Evolutionary conservation across 2,113 vertebrate species (phyloP), one percentile per base, ranked within the genome.

Genomic region (Pterocles burchelli): DNA sequence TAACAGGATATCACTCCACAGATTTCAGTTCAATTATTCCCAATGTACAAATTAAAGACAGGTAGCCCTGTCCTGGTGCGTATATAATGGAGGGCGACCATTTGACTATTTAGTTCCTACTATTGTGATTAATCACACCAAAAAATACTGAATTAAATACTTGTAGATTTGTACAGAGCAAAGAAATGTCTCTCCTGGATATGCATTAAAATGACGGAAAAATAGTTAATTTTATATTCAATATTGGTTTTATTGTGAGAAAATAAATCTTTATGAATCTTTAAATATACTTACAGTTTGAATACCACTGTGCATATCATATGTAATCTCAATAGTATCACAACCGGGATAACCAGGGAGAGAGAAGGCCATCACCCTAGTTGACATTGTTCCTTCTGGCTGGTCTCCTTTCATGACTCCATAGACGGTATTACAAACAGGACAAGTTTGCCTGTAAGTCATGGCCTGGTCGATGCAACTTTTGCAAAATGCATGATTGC

Each of bases 261-360:
- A 45, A 72, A 87, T 94, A 61, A 9, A 31, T 15, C 8, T 84
- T 33, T 28, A 65, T 14, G n/a, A 57, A 62, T 54, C 38, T 88
- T 79, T 75, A 87, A 71, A 83, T 43, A 96, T 85, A 97, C 98
- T 98, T 96, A 98, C 98, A 54, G 95, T 97, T 94, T 98, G 98
- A 70, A 73, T 13, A 48, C 98, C 98, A 57, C 11, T 2, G 0
- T 0, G 0, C 77, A 98, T 98, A 1, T 0, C 0, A 7, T 98
- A 98, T 0, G 0, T 1, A 93, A 98, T 98, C 63, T 4, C 0
- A 85, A 98, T 98, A 45, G 97, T 97, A 29, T 7, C 67, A 83
- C 31, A 98, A 1, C 0, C 0, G 3, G n/a, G 13, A 93, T 97
- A 97, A 80, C 98, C 98, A 14, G 97, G 96, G 75, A 98, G 97